Evolutionary conservation across 2,113 vertebrate genomes (phyloP).

Genomic region (Cottus gobio): DNA sequence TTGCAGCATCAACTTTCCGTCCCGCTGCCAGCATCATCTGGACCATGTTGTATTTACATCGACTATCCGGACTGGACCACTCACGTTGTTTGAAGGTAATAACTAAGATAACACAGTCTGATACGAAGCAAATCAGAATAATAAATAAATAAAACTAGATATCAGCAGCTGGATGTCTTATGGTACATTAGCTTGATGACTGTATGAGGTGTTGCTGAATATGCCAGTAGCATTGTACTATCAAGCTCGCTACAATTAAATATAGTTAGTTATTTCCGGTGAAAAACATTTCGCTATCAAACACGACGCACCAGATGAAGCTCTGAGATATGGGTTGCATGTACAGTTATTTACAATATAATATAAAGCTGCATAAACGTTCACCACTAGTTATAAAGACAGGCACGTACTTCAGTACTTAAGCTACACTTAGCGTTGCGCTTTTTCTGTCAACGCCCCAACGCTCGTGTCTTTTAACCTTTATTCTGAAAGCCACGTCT

Average conservation of each 20-base stretch:
- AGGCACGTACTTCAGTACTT: neutral
- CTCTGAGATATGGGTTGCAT: neutral
- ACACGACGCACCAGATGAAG: neutral
- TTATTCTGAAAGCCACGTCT: conserved; percentile 35
- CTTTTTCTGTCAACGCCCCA: neutral
- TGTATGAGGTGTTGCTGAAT: conserved; percentile 12
- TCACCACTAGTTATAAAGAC: neutral
- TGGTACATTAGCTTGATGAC: conserved; percentile 22
- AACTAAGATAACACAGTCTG: neutral
- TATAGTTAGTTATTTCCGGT: conserved; percentile 28
- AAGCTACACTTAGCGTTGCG: neutral
- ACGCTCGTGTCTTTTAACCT: neutral
- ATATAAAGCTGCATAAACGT: neutral
- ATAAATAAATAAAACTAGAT: neutral
- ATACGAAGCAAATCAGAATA: neutral
- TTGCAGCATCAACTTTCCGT: conserved; percentile 60
- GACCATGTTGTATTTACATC: neutral
- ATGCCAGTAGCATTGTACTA: neutral
- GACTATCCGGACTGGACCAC: neutral
- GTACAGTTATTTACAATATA: no score
- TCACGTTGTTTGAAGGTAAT: neutral
- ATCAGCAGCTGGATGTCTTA: no score
- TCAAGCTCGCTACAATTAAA: conserved; percentile 11
- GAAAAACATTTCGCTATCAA: neutral
- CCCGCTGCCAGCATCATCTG: conserved; percentile 27